A percentile compares a stretch with the other conserved stretches of the same genome.
Conservation (phyloP, 2,888 invertebrate species). For the Drosophila nr. fundita region DNA sequence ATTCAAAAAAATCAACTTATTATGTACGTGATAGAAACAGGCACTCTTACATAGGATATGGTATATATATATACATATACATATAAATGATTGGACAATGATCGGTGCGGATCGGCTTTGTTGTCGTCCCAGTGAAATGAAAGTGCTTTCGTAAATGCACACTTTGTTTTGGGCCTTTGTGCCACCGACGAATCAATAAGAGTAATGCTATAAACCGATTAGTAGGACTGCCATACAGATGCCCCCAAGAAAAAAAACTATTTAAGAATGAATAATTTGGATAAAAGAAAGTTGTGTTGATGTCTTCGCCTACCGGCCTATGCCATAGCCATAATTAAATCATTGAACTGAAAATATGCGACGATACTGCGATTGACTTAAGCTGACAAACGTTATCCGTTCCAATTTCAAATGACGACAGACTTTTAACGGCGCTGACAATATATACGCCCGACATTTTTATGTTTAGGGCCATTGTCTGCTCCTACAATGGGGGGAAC, state of each 20-base stretch:
- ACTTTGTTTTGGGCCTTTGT: conserved; percentile 51
- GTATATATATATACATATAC: no score
- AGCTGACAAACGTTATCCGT: conserved; percentile 77
- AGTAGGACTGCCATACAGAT: conserved; percentile 40
- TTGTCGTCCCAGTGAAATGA: conserved; percentile 20
- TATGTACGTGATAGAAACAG: conserved; percentile 1
- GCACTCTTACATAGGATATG: neutral
- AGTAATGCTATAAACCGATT: conserved; percentile 74
- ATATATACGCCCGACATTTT: conserved; percentile 59
- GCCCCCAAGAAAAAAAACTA: conserved; percentile 19
- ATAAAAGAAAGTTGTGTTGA: conserved; percentile 65
- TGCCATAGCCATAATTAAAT: conserved; percentile 64
- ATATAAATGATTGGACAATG: conserved; percentile 10
- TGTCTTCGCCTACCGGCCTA: conserved; percentile 27
- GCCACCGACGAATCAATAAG: conserved; percentile 55
- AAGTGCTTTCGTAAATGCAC: conserved; percentile 59
- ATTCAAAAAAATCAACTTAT: neutral
- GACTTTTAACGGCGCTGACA: conserved; percentile 74
- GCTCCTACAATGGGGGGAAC: conserved; percentile 53
- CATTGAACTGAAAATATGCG: conserved; percentile 68
- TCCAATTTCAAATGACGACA: conserved; percentile 82
- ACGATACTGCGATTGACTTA: conserved; percentile 60
- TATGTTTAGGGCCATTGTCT: conserved; percentile 53
- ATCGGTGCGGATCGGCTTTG: conserved; percentile 10
- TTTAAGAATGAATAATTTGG: conserved; percentile 73